phyloP scores from a whole-genome alignment of 2,797 vertebrate species.

The Staurois parvus region DNA sequence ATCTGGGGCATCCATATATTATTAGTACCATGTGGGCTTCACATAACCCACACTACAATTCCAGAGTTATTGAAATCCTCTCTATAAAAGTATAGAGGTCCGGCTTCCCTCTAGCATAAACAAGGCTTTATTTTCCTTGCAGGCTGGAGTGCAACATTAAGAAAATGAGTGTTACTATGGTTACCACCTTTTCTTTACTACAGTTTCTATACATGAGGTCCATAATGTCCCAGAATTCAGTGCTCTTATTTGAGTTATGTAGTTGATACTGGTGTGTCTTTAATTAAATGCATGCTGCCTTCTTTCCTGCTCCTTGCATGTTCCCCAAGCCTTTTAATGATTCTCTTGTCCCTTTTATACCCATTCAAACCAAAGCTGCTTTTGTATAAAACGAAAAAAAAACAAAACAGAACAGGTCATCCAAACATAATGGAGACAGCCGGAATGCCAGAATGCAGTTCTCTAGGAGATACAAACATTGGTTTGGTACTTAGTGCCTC shows the following conservation, averaged over 20 bases:
- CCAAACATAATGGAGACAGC: not conserved
- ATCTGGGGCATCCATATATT: not conserved
- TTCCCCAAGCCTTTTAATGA: not conserved
- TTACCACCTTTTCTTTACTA: not conserved
- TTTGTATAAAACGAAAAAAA: not conserved
- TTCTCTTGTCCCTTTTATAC: not conserved
- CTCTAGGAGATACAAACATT: not conserved
- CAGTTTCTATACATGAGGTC: not conserved
- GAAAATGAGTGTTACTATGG: not conserved
- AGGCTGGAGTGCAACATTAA: not conserved
- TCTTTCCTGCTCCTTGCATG: slow-evolving; percentile 1
- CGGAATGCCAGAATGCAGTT: not conserved
- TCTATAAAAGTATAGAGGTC: not conserved
- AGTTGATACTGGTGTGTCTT: slow-evolving; percentile 12
- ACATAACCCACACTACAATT: not conserved
- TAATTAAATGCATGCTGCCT: slow-evolving; percentile 4
- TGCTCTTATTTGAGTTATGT: slow-evolving; percentile 24
- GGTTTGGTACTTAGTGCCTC: not conserved
- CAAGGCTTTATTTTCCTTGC: too few relatives aligned
- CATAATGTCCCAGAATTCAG: not conserved
- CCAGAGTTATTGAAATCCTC: not conserved
- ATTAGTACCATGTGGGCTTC: not conserved
- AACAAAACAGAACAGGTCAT: not conserved
- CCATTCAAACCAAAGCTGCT: not conserved
- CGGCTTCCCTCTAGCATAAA: too few relatives aligned